Conservation (phyloP, 2,888 invertebrate species). For the Nemotelus nigrinus region DNA sequence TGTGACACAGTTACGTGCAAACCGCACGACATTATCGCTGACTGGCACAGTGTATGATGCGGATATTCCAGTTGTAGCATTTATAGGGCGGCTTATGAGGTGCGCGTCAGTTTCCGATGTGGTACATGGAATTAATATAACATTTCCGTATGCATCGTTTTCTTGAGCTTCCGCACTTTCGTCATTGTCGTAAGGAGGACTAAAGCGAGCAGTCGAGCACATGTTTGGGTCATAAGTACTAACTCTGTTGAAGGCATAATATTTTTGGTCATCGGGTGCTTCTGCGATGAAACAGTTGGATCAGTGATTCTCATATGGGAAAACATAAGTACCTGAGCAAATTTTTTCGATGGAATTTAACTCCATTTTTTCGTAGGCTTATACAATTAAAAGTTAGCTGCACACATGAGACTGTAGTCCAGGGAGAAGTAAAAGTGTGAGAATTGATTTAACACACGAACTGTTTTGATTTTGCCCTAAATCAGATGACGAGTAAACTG, state of each 20-base stretch:
- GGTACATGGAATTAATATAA: constrained; percentile 25
- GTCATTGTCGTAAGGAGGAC: constrained; percentile 36
- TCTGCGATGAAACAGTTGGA: neutral
- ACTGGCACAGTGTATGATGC: constrained; percentile 7
- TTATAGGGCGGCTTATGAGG: neutral
- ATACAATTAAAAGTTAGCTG: too few species aligned
- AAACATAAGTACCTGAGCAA: constrained; percentile 1
- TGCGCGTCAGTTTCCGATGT: constrained; percentile 6
- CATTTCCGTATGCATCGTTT: constrained; percentile 14
- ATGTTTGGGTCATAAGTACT: constrained; percentile 53
- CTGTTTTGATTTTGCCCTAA: neutral
- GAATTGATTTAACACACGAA: neutral
- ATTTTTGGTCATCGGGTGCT: constrained; percentile 5
- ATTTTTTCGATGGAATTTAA: constrained; percentile 27
- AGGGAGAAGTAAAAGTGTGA: neutral
- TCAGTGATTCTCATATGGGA: neutral
- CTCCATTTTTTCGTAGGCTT: constrained; percentile 9
- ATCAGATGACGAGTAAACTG: too few species aligned
- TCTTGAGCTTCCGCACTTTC: neutral
- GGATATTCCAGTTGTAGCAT: neutral
- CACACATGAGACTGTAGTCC: neutral
- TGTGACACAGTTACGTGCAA: neutral
- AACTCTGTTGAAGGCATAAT: constrained; percentile 35
- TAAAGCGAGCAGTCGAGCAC: constrained; percentile 53
- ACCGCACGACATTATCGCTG: neutral